These are phyloP conservation scores for Amphiduros pacificus DNA, from an alignment of 2,888 invertebrate genomes.

Conservation along the genomic window DNA sequence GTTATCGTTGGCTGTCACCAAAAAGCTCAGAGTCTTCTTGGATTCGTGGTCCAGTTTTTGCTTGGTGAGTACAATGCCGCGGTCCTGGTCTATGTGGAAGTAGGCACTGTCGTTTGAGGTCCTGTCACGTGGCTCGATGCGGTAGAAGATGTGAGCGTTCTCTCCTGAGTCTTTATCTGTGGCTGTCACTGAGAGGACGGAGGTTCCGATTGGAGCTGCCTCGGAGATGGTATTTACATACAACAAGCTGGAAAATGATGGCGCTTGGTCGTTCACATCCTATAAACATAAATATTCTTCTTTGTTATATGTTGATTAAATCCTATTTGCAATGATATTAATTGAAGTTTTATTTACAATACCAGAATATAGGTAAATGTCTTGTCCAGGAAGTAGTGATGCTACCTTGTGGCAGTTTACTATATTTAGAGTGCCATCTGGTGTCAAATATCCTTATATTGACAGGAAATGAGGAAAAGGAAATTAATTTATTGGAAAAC, in stretches of 20 bases:
- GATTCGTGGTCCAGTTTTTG: slow-evolving; percentile 47
- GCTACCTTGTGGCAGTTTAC: too few relatives aligned
- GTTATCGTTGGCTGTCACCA: slow-evolving; percentile 78
- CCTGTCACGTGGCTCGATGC: slow-evolving; percentile 62
- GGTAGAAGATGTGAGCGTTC: slow-evolving; percentile 67
- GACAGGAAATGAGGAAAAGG: too few relatives aligned
- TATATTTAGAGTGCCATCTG: too few relatives aligned
- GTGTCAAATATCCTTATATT: too few relatives aligned
- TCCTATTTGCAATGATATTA: too few relatives aligned
- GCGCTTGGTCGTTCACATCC: slow-evolving; percentile 62
- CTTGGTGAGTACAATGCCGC: slow-evolving; percentile 76
- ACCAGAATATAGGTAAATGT: too few relatives aligned
- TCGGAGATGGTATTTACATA: slow-evolving; percentile 55
- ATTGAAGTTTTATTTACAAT: too few relatives aligned
- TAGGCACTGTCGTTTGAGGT: slow-evolving; percentile 63
- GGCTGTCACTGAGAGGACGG: slow-evolving; percentile 51
- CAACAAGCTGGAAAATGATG: slow-evolving; percentile 42
- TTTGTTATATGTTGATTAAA: too few relatives aligned
- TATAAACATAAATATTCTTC: slow-evolving; percentile 61
- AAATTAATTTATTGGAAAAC: too few relatives aligned
- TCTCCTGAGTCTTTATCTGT: slow-evolving; percentile 49
- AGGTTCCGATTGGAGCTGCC: slow-evolving; percentile 50
- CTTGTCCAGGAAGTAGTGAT: too few relatives aligned
- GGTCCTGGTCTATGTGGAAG: slow-evolving; percentile 76
- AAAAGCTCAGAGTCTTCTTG: slow-evolving; percentile 72